Evolutionary conservation across 2,888 invertebrate species (phyloP), one percentile per base, ranked within the genome.

Genomic region (Cantharis lateralis): DNA sequence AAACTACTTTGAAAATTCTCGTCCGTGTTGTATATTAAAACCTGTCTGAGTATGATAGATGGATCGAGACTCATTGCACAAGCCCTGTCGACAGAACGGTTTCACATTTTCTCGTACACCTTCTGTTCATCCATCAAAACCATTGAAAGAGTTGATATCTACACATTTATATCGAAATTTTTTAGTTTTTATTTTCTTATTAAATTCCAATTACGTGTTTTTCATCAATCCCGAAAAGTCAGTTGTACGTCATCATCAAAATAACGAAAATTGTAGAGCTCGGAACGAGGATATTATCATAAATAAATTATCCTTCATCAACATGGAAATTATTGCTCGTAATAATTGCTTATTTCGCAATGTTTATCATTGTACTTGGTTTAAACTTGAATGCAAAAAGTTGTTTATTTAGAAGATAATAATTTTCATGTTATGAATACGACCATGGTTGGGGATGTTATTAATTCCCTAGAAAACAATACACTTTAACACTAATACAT

Each of bases 101-200:
- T 81, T 78, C 73, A 79, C 79, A 79, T 80, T 85, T 84, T 84
- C 82, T 80, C 82, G 80, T 84, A 82, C 79, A 82, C 81, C 81
- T 82, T 80, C 79, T 82, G 83, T 85, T 84, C 86, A 86, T 86
- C 85, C 85, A 86, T 86, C 86, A 86, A 82, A 78, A 82, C 77
- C 79, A 79, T 82, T 81, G 80, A 81, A 82, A 81, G 81, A 80
- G 20, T 76, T 72, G 73, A 75, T 81, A 75, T 78, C 76, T 75
- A 77, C 77, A 75, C 72, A 73, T 78, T 73, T 76, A 76, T 78
- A 75, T 63, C 78, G 61, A 75, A 69, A 72, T 69, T 72, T 74
- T 74, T 71, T 63, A 18, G 16, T 66, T 66, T 66, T 66, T 66
- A 24, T 66, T 16, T 66, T 48, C 48, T 66, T 66, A 66, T 66